Conservation (phyloP, 2,888 invertebrate species). For the Proisotoma minuta region DNA sequence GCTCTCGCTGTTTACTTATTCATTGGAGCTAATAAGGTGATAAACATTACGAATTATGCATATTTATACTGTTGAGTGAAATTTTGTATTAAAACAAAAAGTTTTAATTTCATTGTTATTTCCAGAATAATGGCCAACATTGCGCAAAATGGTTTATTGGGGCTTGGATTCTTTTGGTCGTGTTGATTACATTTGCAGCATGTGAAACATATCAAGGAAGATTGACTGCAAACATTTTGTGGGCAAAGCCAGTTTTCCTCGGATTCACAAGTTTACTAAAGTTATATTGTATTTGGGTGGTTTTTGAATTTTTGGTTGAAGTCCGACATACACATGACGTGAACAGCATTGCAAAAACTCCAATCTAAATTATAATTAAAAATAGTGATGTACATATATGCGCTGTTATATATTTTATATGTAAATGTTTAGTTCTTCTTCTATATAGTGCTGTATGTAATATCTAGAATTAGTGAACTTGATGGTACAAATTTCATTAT, state of each 20-base stretch:
- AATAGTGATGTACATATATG: no score
- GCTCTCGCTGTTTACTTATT: neutral
- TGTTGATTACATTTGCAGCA: slow-evolving; percentile 5
- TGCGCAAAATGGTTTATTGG: slow-evolving; percentile 11
- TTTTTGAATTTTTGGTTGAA: neutral
- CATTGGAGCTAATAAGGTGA: slow-evolving; percentile 6
- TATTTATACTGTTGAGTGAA: no score
- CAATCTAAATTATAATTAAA: no score
- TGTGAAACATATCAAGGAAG: slow-evolving; percentile 12
- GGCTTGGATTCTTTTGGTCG: slow-evolving; percentile 1
- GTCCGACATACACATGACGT: neutral
- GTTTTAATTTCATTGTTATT: no score
- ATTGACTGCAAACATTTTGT: neutral
- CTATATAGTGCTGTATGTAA: no score
- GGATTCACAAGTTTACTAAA: slow-evolving; percentile 7
- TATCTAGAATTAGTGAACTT: no score
- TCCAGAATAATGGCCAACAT: neutral
- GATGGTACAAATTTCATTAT: no score
- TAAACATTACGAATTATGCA: neutral
- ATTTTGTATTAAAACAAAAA: no score
- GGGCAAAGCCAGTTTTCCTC: slow-evolving; percentile 9
- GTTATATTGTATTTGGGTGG: slow-evolving; percentile 10
- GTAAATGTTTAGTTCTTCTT: no score
- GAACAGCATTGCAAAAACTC: neutral
- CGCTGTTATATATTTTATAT: no score